phyloP scores from a whole-genome alignment of 2,888 invertebrate species.

The Dascillus cervinus region DNA sequence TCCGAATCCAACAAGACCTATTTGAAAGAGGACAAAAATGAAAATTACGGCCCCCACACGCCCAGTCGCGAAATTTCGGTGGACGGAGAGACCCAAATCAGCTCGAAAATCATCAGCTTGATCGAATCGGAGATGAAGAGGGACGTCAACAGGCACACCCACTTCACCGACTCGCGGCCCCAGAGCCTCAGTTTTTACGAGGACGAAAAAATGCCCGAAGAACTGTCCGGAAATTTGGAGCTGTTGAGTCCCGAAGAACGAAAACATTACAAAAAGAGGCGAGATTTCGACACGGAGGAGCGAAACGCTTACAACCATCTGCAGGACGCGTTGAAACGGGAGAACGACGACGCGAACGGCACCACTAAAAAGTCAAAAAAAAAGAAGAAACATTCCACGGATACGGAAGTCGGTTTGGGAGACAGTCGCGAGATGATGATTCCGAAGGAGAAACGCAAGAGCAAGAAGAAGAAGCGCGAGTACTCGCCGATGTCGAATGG shows the following conservation, averaged over 20 bases:
- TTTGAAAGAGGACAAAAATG: constrained; percentile 30
- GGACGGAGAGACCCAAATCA: constrained; percentile 52
- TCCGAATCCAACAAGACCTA: constrained; percentile 32
- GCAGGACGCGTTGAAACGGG: constrained; percentile 34
- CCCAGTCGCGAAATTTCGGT: constrained; percentile 46
- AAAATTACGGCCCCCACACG: constrained; percentile 30
- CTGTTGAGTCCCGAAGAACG: constrained; percentile 41
- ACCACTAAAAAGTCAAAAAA: constrained; percentile 37
- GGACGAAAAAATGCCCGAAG: constrained; percentile 41
- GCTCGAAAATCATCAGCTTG: constrained; percentile 40
- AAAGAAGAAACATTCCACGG: constrained; percentile 33
- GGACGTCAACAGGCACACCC: constrained; percentile 38
- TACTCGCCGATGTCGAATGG: constrained; percentile 25
- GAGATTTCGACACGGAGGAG: constrained; percentile 38
- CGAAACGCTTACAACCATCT: constrained; percentile 39
- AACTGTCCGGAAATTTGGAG: constrained; percentile 40
- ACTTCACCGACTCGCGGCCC: constrained; percentile 41
- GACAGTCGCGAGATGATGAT: constrained; percentile 44
- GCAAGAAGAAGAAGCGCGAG: constrained; percentile 40
- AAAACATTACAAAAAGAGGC: constrained; percentile 36
- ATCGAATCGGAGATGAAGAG: constrained; percentile 41
- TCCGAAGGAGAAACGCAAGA: constrained; percentile 40
- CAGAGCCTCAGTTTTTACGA: constrained; percentile 44
- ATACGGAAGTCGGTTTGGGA: constrained; percentile 29
- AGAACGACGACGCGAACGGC: constrained; percentile 32